Conservation (phyloP, 2,888 invertebrate species). For the Strigamia crassipes region DNA sequence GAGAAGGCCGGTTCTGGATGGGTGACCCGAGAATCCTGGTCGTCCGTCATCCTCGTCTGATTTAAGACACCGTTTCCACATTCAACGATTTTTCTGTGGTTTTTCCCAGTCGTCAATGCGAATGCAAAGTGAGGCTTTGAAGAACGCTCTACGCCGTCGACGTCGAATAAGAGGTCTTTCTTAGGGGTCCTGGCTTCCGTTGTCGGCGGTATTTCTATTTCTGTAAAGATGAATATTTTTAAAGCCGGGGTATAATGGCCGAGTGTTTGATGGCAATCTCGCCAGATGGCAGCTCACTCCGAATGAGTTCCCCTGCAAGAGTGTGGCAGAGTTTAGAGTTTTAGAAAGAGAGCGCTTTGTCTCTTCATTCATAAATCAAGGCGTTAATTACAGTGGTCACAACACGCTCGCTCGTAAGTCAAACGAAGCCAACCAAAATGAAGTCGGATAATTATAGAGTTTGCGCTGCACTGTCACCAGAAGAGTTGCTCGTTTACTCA, state of each 20-base stretch:
- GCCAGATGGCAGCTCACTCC: constrained; percentile 23
- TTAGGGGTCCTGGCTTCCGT: background rate
- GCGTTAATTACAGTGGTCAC: constrained; percentile 42
- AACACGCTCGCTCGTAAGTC: constrained; percentile 35
- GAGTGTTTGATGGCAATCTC: background rate
- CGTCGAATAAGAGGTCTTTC: too few relatives aligned
- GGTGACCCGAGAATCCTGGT: too few relatives aligned
- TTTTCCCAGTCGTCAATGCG: too few relatives aligned
- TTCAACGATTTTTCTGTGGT: too few relatives aligned
- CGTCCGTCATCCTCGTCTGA: too few relatives aligned
- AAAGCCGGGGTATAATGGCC: too few relatives aligned
- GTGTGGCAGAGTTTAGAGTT: background rate
- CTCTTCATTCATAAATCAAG: constrained; percentile 27
- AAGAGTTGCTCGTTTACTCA: constrained; percentile 28
- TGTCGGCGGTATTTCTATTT: background rate
- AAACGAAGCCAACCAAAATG: constrained; percentile 42
- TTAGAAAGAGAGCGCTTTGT: constrained; percentile 35
- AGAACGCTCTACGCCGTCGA: too few relatives aligned
- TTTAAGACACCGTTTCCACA: too few relatives aligned
- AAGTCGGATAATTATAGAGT: constrained; percentile 42
- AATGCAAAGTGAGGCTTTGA: too few relatives aligned
- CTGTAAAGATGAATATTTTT: too few relatives aligned
- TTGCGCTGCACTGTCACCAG: constrained; percentile 22
- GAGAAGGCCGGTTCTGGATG: too few relatives aligned
- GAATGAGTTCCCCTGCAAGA: background rate